phyloP scores from a whole-genome alignment of 92 coral and sea anemone genomes.

The Diadumene lineata region DNA sequence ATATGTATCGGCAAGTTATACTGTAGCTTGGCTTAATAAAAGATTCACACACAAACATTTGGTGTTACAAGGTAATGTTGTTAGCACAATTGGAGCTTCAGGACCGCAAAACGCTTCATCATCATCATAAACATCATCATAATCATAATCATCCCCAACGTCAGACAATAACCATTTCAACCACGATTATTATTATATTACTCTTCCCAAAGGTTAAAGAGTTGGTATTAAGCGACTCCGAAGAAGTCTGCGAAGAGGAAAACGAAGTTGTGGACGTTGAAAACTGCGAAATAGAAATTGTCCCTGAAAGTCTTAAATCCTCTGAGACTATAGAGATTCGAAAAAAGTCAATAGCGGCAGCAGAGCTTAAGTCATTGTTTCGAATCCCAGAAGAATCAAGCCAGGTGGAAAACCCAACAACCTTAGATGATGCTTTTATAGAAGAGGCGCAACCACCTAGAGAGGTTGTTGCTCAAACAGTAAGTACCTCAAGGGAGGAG shows the following conservation, averaged over 20 bases:
- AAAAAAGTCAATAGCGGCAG: constrained; percentile 34
- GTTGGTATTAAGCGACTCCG: constrained; percentile 15
- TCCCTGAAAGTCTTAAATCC: constrained; percentile 7
- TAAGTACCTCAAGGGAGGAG: not conserved
- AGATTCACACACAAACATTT: too few relatives aligned
- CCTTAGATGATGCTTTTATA: not conserved
- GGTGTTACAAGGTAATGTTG: too few relatives aligned
- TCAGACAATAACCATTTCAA: too few relatives aligned
- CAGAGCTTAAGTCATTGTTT: constrained; percentile 22
- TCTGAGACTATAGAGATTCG: constrained; percentile 24
- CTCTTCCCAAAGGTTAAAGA: constrained; percentile 12
- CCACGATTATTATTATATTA: too few relatives aligned
- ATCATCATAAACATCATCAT: too few relatives aligned
- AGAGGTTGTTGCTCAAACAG: not conserved
- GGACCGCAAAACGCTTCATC: too few relatives aligned
- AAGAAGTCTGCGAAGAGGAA: constrained; percentile 58
- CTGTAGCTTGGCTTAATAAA: too few relatives aligned
- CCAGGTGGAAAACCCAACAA: not conserved
- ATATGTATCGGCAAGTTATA: too few relatives aligned
- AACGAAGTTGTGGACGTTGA: constrained; percentile 35
- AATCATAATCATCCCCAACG: too few relatives aligned
- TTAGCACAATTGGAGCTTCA: too few relatives aligned
- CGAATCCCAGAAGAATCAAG: constrained; percentile 8
- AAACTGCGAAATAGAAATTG: constrained; percentile 29
- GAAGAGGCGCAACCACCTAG: not conserved